phyloP scores from a whole-genome alignment of 2,113 vertebrate species.

The Pelmatolapia mariae region DNA sequence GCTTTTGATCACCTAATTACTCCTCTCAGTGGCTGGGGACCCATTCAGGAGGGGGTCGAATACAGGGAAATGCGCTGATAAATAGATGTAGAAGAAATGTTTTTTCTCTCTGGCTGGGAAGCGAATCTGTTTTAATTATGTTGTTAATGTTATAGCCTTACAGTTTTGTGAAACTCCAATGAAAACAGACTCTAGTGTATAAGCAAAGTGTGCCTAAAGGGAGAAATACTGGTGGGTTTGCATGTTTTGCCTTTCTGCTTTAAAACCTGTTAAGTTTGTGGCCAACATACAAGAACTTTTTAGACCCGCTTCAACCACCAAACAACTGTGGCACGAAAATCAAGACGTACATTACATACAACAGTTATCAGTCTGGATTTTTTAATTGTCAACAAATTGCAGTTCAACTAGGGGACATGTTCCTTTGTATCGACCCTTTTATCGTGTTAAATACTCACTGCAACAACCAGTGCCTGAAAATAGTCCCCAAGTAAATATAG shows the following conservation, averaged over 20 bases:
- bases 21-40: slow-evolving; percentile 42
- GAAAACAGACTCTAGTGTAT: neutral
- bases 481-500: neutral
- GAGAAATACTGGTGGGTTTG: slow-evolving; percentile 10
- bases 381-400: neutral
- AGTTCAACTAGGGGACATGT: neutral
- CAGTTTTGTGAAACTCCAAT: neutral
- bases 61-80: slow-evolving; percentile 24
- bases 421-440: neutral
- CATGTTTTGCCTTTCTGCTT: neutral
- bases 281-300: neutral
- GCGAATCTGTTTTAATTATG: slow-evolving; percentile 11
- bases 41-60: slow-evolving; percentile 10
- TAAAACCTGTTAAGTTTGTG: neutral
- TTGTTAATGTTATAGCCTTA: slow-evolving; percentile 1
- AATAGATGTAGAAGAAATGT: slow-evolving; percentile 27
- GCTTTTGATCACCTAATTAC: slow-evolving; percentile 65
- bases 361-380: neutral
- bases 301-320: neutral
- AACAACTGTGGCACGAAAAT: neutral
- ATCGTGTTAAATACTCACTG: neutral
- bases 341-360: neutral
- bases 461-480: neutral
- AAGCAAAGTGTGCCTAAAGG: neutral
- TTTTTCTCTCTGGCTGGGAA: neutral